Base-by-base conservation (phyloP, 2,113 vertebrate genomes). In the Ranitomeya variabilis region DNA sequence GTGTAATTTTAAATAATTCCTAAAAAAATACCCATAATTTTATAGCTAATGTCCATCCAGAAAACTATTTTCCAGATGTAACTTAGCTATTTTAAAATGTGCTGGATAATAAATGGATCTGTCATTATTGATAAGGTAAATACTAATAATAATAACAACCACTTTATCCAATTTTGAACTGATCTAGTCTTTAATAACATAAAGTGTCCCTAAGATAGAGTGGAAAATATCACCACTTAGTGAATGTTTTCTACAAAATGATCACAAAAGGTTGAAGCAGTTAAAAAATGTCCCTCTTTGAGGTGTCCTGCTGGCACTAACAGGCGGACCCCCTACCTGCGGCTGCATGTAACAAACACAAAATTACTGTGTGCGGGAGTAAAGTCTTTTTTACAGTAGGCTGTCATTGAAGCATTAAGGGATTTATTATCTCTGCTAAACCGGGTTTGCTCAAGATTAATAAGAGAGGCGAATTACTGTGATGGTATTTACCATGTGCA, bases 351-450 rank as follows among this genome's bases (percentile, higher is more conserved):
- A 76, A 52, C 26, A 74, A 74, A 26, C 45, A 76, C 73, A 21
- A 76, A 45, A 52, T 76, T 76, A 76, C 45, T 11, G 37, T 21
- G 45, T 12, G 45, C 18, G 5, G 45, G 73, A 76, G 51, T 76
- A 51, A 76, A 52, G 37, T 52, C 18, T 76, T 52, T 51, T 74
- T 74, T 74, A 18, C 7, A 3, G 23, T 13, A 11, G 26, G 31
- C 31, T n/a, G 15, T 45, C 16, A 74, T 74, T 76, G 15, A 52
- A 26, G 66, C 23, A 69, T 69, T 69, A 69, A 52, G 31, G 16
- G 55, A 81, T 81, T 81, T 81, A 60, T 80, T n/a, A 57, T 57
- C 54, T 80, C 55, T 31, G 31, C 55, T 19, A 81, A 37, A 62
- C 26, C 9, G 1, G 8, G 54, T 80, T 80, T 80, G 52, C 19